Evolutionary conservation across 2,113 vertebrate genomes (phyloP).

Genomic region (Chascanopsetta lugubris): DNA sequence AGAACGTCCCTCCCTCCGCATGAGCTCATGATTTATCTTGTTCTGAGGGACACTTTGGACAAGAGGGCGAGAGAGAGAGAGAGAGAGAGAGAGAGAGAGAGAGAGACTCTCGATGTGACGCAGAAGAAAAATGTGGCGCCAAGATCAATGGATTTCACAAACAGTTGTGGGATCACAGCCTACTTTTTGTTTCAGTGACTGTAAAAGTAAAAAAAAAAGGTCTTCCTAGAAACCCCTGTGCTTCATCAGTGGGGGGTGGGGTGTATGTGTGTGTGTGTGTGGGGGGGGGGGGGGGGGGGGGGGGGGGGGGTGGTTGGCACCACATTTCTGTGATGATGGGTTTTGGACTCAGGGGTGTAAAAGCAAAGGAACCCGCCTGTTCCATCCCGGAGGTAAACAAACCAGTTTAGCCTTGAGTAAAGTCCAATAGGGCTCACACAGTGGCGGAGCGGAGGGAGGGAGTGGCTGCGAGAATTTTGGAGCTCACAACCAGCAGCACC

Average conservation of each 20-base stretch:
- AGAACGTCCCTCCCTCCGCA: not conserved
- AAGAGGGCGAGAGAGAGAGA: not conserved
- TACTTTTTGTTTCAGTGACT: not conserved
- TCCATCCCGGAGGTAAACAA: conserved; percentile 75
- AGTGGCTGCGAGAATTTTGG: conserved; percentile 13
- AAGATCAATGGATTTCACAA: conserved; percentile 28
- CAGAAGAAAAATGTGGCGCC: not conserved
- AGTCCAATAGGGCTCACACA: conserved; percentile 71
- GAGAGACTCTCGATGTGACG: not conserved
- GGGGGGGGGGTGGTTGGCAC: not conserved
- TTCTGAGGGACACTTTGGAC: not conserved
- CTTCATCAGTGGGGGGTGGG: too few relatives aligned
- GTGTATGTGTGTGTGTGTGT: too few relatives aligned
- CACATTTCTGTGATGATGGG: conserved; percentile 14
- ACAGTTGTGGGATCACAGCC: not conserved
- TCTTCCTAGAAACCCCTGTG: conserved; percentile 14
- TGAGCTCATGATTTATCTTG: not conserved
- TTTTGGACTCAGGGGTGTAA: conserved; percentile 49
- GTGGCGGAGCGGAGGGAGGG: conserved; percentile 5
- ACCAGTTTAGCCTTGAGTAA: conserved; percentile 77
- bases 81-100: not conserved
- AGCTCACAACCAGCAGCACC: conserved; percentile 6
- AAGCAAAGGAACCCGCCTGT: conserved; percentile 68
- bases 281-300: too few relatives aligned
- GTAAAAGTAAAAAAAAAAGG: not conserved